A percentile compares a stretch with the other conserved stretches of the same genome.
Conservation (phyloP, 2,888 invertebrate genomes). For the Pammene fasciana region DNA sequence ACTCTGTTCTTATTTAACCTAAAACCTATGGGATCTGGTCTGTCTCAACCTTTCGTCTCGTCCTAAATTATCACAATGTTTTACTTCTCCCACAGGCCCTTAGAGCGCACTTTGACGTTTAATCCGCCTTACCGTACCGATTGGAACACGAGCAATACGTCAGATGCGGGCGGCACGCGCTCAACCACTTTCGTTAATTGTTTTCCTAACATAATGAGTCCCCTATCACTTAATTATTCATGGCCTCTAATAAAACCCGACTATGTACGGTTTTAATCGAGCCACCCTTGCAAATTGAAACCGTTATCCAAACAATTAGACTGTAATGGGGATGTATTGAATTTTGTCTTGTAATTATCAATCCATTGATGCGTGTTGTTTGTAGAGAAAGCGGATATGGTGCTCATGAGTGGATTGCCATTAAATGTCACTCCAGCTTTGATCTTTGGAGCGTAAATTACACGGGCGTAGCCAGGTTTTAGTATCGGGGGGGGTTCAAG, state of each 20-base stretch:
- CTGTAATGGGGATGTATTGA: slow-evolving; percentile 36
- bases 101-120: background rate
- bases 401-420: slow-evolving; percentile 1
- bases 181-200: slow-evolving; percentile 70
- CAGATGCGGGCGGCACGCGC: slow-evolving; percentile 72
- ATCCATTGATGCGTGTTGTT: slow-evolving; percentile 27
- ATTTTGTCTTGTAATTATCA: slow-evolving; percentile 38
- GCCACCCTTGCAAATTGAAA: slow-evolving; percentile 42
- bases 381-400: slow-evolving; percentile 13
- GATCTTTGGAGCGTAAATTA: background rate
- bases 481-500: too few species aligned
- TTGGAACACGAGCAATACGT: slow-evolving; percentile 45
- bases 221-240: slow-evolving; percentile 58
- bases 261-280: slow-evolving; percentile 42
- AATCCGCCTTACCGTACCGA: background rate
- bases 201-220: slow-evolving; percentile 63
- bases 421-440: slow-evolving; percentile 1
- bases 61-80: background rate
- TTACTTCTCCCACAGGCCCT: background rate
- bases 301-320: slow-evolving; percentile 42
- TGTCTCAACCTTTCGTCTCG: too few species aligned
- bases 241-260: slow-evolving; percentile 42
- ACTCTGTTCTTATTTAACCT: too few species aligned
- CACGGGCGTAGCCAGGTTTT: too few species aligned
- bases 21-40: too few species aligned